Evolutionary conservation across 2,797 vertebrate genomes (phyloP), one percentile per base, ranked within the genome.

Genomic region (Eulemur mongoz): DNA sequence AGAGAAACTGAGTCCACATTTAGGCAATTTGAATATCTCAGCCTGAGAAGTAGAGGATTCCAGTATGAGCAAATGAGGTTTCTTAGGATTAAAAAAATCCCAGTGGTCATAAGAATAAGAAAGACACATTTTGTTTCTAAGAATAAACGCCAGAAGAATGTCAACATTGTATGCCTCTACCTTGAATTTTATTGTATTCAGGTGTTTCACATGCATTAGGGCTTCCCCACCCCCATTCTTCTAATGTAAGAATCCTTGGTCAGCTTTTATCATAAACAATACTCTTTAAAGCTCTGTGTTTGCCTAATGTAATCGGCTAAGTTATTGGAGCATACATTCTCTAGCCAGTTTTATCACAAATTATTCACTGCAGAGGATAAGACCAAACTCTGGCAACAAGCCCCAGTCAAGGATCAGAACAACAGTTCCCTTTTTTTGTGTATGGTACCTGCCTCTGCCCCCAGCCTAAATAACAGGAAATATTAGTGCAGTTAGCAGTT

Each of bases 301-400:
- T 96, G 87, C 85, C 30, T 96, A 85, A 92, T 50, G 90, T 61
- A 95, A 75, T 90, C 0, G 50, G 81, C 96, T 87, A 95, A 96
- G 92, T 85, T 94, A 92, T 82, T 94, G 73, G 78, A 95, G 90
- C 92, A 94, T 96, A 85, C 40, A 76, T 95, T 92, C 54, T 96
- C 84, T 94, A 96, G 95, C 96, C 95, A 93, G 61, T 95, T 97
- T 97, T 93, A 98, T 97, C 96, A 95, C 76, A 92, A 82, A 94
- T 94, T 95, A 94, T 89, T 78, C 50, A 88, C 38, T 82, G 76
- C 87, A 81, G 75, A 93, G 93, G 88, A 84, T 96, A 94, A 97
- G 92, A 95, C 85, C 80, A 87, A 96, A 94, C 38, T 69, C 89
- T 94, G 96, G 97, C 89, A 91, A 85, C 22, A 92, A 96, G 92